These are phyloP conservation scores for Lasioglossum villosulum DNA, from an alignment of 2,888 invertebrate species.

Conservation along the genomic window DNA sequence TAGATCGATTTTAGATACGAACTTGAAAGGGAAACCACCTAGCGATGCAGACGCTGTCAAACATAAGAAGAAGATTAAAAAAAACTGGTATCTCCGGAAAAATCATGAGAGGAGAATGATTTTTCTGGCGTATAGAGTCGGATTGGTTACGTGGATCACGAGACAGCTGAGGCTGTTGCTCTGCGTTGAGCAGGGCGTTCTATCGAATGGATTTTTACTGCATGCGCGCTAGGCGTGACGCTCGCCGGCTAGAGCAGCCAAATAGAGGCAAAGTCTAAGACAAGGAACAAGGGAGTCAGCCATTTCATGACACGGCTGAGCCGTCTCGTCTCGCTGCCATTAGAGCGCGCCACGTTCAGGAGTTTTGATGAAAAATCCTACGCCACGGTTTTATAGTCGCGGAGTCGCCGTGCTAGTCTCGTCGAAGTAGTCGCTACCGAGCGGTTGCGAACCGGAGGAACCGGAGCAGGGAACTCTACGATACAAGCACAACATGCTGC, in stretches of 20 bases:
- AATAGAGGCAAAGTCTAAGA: constrained; percentile 50
- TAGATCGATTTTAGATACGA: not conserved
- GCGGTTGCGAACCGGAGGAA: constrained; percentile 1
- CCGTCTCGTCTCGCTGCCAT: constrained; percentile 51
- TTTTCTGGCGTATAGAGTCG: not conserved
- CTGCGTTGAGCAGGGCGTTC: not conserved
- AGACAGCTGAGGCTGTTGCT: not conserved
- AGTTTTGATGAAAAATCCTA: constrained; percentile 53
- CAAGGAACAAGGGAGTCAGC: constrained; percentile 59
- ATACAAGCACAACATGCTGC: not conserved
- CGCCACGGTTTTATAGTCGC: constrained; percentile 26
- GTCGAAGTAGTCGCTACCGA: not conserved
- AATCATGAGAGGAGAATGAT: not conserved
- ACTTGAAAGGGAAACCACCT: not conserved
- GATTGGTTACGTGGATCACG: not conserved
- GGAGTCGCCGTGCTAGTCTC: not conserved
- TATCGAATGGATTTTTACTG: constrained; percentile 19
- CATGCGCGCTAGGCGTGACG: constrained; percentile 21
- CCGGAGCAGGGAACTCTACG: not conserved
- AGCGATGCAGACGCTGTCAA: not conserved
- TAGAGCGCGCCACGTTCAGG: constrained; percentile 58
- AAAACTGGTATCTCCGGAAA: not conserved
- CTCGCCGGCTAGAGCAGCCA: constrained; percentile 29
- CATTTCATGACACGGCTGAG: constrained; percentile 65
- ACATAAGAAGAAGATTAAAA: not conserved